Evolutionary conservation across 1,140 invertebrate genomes (phyloP), one percentile per base, ranked within the genome.

Genomic region (Lithobius niger): DNA sequence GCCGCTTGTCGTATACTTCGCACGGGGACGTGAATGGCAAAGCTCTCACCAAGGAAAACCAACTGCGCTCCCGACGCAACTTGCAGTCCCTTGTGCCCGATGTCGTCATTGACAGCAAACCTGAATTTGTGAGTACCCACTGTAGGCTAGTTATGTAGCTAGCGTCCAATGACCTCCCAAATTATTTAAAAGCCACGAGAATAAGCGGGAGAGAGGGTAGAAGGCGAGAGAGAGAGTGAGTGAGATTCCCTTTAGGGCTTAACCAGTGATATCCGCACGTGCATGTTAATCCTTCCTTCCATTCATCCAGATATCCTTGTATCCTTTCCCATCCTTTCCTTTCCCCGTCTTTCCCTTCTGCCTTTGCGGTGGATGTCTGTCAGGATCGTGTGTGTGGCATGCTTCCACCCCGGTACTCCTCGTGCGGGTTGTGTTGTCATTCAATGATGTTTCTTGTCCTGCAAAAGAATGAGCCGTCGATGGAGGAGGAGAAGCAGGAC

Each of bases 1-100:
- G 88, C 26, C 78, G 88, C 61, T 76, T 92, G 58, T 93, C 89
- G 24, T 94, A 94, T 72, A 94, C 88, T 40, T 93, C 89, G 22
- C 90, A 94, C 71, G 88, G 84, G 16, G 90, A 94, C 71, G 74
- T 93, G 45, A 78, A 80, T 64, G 77, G 76, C 61, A 81, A 72
- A 74, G 70, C 73, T 27, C 81, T 82, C 71, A 92, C 88, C 45
- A 92, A 92, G 70, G 87, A 93, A 68, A 84, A 82, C 61, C 81
- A 82, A 67, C 71, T 91, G 52, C 75, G 83, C 59, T 80, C 79
- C 60, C 77, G 87, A 61, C 57, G 65, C 31, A 69, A 62, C 54
- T 48, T 66, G 25, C 64, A 64, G 40, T 49, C 43, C n/a, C 58
- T 59, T 16, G 54, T 61, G 40, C 55, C 61, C 16, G 63, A 57